Evolutionary conservation across 2,888 invertebrate species (phyloP).

Genomic region (Epistrophe grossulariae): DNA sequence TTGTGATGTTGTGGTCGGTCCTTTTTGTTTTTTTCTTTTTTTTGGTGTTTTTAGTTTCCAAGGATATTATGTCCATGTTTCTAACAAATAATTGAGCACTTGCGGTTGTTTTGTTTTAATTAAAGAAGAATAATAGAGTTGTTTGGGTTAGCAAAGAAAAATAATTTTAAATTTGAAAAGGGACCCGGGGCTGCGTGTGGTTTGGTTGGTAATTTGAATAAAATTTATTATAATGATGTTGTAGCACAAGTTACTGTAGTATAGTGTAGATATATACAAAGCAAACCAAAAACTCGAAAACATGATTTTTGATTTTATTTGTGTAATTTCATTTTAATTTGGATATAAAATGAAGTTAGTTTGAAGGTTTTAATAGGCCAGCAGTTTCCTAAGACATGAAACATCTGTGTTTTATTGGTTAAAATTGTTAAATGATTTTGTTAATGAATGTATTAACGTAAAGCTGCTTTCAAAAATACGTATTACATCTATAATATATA

Average conservation of each 20-base stretch:
- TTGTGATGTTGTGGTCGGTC: not conserved
- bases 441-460: not conserved
- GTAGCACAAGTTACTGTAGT: not conserved
- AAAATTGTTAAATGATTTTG: constrained; percentile 4
- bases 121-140: constrained; percentile 28
- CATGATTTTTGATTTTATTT: constrained; percentile 33
- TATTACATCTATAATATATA: too few relatives aligned
- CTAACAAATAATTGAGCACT: constrained; percentile 26
- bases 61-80: constrained; percentile 28
- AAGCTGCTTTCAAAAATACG: not conserved
- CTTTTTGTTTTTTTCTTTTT: not conserved
- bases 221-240: constrained; percentile 30
- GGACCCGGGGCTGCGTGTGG: not conserved
- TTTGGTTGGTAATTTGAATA: constrained; percentile 12
- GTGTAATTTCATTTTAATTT: constrained; percentile 24
- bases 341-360: not conserved
- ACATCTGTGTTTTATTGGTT: not conserved
- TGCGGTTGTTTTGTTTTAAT: constrained; percentile 40
- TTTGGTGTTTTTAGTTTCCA: constrained; percentile 1
- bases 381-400: not conserved
- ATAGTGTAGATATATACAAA: not conserved
- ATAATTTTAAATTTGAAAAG: constrained; percentile 1
- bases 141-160: not conserved
- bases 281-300: constrained; percentile 8
- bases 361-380: not conserved